phyloP scores from a whole-genome alignment of 2,113 vertebrate species.

The Eulemur rufifrons region DNA sequence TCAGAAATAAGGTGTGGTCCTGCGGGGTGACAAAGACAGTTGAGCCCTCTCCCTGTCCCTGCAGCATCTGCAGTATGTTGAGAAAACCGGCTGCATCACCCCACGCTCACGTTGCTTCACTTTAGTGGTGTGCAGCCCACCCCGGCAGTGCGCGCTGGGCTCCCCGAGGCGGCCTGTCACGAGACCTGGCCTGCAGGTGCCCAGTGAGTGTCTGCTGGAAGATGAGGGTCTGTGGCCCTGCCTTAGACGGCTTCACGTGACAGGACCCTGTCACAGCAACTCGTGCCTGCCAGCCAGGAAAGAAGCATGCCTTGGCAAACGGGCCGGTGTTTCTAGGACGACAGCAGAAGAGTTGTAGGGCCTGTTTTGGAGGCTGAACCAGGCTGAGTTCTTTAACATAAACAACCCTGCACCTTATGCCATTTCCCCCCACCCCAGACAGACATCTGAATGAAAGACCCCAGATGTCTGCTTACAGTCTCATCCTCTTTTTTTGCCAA shows the following conservation, averaged over 20 bases:
- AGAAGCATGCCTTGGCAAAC: not conserved
- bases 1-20: not conserved
- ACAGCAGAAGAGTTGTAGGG: accelerated
- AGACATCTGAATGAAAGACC: not conserved
- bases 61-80: not conserved
- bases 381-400: not conserved
- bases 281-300: not conserved
- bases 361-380: not conserved
- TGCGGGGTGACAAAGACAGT: not conserved
- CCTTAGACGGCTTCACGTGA: not conserved
- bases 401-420: not conserved
- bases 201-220: not conserved
- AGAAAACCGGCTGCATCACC: not conserved
- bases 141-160: too few species aligned
- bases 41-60: accelerated
- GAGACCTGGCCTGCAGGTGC: not conserved
- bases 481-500: not conserved
- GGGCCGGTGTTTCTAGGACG: not conserved
- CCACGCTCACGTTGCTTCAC: not conserved
- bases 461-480: not conserved
- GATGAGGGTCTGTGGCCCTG: not conserved
- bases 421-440: not conserved
- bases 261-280: not conserved
- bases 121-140: not conserved
- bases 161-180: not conserved